Conservation (phyloP, 2,113 vertebrate genomes). For the Paramisgurnus dabryanus region DNA sequence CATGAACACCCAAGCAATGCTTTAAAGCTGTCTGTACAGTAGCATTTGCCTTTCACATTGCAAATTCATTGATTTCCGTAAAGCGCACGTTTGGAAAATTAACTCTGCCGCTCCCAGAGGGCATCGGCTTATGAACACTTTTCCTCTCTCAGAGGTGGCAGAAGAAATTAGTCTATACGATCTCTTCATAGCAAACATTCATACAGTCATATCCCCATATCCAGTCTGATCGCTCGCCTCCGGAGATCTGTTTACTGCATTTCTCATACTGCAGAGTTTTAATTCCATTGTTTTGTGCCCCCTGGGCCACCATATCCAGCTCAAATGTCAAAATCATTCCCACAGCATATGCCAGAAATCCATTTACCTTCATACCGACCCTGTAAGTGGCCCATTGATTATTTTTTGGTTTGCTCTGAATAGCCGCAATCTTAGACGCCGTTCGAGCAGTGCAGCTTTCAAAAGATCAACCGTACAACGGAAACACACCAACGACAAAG, state of each 20-base stretch:
- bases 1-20: slow-evolving; percentile 22
- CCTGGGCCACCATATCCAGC: slow-evolving; percentile 9
- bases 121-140: slow-evolving; percentile 24
- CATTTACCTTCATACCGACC: slow-evolving; percentile 25
- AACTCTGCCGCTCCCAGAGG: slow-evolving; percentile 18
- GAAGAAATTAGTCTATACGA: slow-evolving; percentile 10
- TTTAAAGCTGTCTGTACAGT: slow-evolving; percentile 27
- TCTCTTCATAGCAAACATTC: slow-evolving; percentile 16
- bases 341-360: slow-evolving; percentile 34
- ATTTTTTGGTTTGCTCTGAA: background rate
- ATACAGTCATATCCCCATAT: slow-evolving; percentile 1
- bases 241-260: slow-evolving; percentile 17
- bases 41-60: slow-evolving; percentile 43
- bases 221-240: background rate
- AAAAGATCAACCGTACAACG: slow-evolving; percentile 14
- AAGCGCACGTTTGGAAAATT: slow-evolving; percentile 43
- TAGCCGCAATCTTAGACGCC: background rate
- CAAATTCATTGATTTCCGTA: slow-evolving; percentile 45
- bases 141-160: slow-evolving; percentile 33
- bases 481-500: background rate
- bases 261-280: slow-evolving; percentile 27
- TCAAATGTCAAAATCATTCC: slow-evolving; percentile 32
- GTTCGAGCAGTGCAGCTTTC: background rate
- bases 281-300: slow-evolving; percentile 33
- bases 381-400: slow-evolving; percentile 30